Percentiles rank a stretch among this genome's conserved stretches.
Evolutionary conservation across 2,797 vertebrate genomes (phyloP).

Genomic region (Thunnus albacares): DNA sequence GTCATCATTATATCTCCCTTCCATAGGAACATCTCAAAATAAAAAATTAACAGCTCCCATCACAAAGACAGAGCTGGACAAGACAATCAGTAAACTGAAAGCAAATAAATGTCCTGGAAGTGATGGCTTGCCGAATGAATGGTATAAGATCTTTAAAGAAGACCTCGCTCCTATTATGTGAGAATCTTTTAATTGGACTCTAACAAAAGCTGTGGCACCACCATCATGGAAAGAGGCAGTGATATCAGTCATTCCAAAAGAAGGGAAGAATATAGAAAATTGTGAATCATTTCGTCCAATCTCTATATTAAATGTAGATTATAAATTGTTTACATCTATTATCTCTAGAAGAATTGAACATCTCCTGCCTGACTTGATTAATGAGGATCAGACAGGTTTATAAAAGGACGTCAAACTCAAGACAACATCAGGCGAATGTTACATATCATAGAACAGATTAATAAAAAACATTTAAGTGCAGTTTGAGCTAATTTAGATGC

Average conservation of each 20-base stretch:
- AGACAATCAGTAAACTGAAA: conserved; percentile 8
- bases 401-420: conserved; percentile 18
- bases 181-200: background rate
- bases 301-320: background rate
- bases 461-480: background rate
- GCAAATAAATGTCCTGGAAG: conserved; percentile 1
- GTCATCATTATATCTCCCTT: conserved; percentile 7
- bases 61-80: conserved; percentile 10
- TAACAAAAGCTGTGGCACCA: background rate
- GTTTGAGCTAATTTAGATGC: background rate
- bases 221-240: background rate
- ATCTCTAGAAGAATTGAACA: background rate
- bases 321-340: conserved; percentile 3
- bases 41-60: background rate
- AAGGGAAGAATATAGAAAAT: background rate
- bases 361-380: background rate
- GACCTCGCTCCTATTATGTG: background rate
- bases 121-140: background rate
- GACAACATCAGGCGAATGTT: conserved; percentile 25
- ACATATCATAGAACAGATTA: conserved; percentile 1
- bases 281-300: background rate
- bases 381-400: conserved; percentile 28
- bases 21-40: conserved; percentile 12
- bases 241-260: background rate
- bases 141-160: background rate